Conservation (phyloP, 2,797 vertebrate species). For the Urocyon cinereoargenteus region DNA sequence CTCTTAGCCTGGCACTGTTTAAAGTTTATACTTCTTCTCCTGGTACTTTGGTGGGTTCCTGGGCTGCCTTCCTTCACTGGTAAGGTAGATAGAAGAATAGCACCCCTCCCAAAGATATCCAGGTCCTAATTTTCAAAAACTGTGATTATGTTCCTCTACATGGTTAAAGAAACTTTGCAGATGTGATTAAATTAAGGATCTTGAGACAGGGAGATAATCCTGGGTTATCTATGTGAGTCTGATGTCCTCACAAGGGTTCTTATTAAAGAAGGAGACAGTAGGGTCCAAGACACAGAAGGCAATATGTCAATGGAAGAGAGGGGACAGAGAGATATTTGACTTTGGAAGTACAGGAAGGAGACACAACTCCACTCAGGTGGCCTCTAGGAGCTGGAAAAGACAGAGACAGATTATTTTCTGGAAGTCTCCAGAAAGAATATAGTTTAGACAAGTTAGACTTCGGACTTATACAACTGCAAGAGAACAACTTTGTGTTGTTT, state of each 20-base stretch:
- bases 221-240: background rate
- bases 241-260: background rate
- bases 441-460: background rate
- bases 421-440: background rate
- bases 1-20: background rate
- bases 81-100: background rate
- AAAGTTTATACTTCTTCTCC: background rate
- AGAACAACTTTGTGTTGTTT: background rate
- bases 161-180: background rate
- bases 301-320: no score
- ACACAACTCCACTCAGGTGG: background rate
- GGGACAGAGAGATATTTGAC: background rate
- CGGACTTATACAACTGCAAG: background rate
- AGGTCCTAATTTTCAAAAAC: background rate
- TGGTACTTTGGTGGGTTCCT: background rate
- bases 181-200: background rate
- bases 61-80: background rate
- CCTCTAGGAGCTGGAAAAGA: background rate
- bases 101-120: background rate
- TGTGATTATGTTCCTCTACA: background rate
- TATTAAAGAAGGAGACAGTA: background rate
- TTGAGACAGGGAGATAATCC: background rate
- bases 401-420: background rate
- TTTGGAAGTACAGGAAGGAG: background rate
- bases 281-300: background rate